Conservation (phyloP, 1,140 invertebrate species). For the Paralvinella palmiformis region DNA sequence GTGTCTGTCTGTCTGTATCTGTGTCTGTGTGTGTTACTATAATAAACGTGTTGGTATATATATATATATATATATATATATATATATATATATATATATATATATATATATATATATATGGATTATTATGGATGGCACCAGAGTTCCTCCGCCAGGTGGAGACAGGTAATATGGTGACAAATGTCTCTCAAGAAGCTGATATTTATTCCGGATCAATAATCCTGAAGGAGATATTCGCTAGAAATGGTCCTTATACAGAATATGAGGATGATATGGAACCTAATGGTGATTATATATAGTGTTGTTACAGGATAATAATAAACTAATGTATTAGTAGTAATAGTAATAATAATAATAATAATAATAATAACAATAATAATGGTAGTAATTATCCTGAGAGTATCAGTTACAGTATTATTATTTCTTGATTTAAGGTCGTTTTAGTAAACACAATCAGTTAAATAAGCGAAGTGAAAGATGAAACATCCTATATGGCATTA, state of each 20-base stretch:
- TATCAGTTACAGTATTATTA: background rate
- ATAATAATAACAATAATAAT: background rate
- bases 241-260: slow-evolving; percentile 74
- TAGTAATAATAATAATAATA: background rate
- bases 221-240: slow-evolving; percentile 81
- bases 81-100: too few species aligned
- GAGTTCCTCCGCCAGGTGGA: slow-evolving; percentile 66
- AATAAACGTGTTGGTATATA: too few species aligned
- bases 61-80: background rate
- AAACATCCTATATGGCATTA: too few species aligned
- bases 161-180: slow-evolving; percentile 54
- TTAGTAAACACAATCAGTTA: background rate
- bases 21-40: too few species aligned
- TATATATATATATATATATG: slow-evolving; percentile 50
- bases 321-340: too few species aligned
- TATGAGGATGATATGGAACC: slow-evolving; percentile 76
- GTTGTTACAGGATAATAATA: background rate
- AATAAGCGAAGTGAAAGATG: too few species aligned
- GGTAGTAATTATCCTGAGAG: background rate
- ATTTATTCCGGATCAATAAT: slow-evolving; percentile 86
- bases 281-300: slow-evolving; percentile 58
- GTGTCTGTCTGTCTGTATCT: too few species aligned
- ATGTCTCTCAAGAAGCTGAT: slow-evolving; percentile 72
- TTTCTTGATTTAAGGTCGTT: background rate
- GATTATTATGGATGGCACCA: slow-evolving; percentile 80